Evolutionary conservation across 2,113 vertebrate genomes (phyloP).

Genomic region (Herpailurus yagouaroundi): DNA sequence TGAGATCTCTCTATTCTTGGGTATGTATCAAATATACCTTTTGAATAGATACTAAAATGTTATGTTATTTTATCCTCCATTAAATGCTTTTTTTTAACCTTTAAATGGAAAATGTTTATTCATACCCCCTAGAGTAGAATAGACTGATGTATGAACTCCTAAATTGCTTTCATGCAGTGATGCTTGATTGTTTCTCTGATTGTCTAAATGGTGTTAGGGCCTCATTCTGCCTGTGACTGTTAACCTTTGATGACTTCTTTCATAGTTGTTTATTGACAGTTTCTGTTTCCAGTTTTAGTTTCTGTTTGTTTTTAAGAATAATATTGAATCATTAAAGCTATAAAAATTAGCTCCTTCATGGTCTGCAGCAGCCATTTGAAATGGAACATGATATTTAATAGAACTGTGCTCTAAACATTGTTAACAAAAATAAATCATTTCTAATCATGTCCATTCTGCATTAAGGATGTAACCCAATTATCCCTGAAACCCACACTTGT

Average conservation of each 20-base stretch:
- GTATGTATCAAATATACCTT: conserved; percentile 40
- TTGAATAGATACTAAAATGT: not conserved
- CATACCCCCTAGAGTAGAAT: not conserved
- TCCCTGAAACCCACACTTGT: not conserved
- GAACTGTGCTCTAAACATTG: not conserved
- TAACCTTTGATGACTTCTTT: conserved; percentile 25
- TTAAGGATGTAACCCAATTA: not conserved
- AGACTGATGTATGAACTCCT: conserved; percentile 43
- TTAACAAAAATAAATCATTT: conserved; percentile 40
- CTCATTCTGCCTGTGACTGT: not conserved
- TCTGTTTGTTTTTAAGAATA: not conserved
- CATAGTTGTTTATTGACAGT: conserved; percentile 36
- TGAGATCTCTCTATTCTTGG: conserved; percentile 5
- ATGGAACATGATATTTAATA: not conserved
- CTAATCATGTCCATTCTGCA: not conserved
- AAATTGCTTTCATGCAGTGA: conserved; percentile 29
- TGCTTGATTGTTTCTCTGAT: conserved; percentile 62
- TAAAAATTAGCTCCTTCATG: conserved; percentile 22
- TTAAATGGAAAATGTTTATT: conserved; percentile 71
- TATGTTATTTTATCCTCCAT: conserved; percentile 64
- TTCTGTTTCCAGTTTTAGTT: conserved; percentile 62
- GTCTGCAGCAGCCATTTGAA: conserved; percentile 41
- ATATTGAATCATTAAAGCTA: not conserved
- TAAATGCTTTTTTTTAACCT: conserved; percentile 41
- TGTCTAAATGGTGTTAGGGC: conserved; percentile 23